Base-by-base conservation (phyloP, 2,888 invertebrate genomes). In the Podotricha telesiphe region DNA sequence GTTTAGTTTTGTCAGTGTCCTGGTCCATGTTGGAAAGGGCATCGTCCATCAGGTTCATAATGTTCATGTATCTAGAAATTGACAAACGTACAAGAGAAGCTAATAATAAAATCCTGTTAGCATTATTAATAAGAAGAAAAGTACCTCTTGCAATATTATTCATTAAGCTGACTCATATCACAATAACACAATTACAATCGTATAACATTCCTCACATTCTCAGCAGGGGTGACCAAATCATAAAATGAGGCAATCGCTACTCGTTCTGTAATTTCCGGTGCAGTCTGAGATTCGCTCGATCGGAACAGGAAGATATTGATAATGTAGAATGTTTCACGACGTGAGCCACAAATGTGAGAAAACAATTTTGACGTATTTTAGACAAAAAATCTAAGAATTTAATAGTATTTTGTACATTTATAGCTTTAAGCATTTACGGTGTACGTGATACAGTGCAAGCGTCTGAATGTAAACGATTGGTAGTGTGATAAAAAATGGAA, bases 181-280 rank as follows among this genome's bases (percentile, higher is more conserved):
- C n/a, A n/a, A n/a, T 17, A 17, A 17, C 17, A 17, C 55, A 34
- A 34, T 55, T 55, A 55, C 34, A 55, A 17, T 34, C 17, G 34
- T 19, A 50, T 40, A 20, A 50, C 37, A 50, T 50, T 50, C 40
- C 48, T n/a, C 7, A 59, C 22, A 66, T 59, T 59, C 48, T 11
- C 50, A 11, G 42, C 42, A 50, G 48, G 59, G 50, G 50, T 66
- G 19, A 59, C 50, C 59, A 66, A 66, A 59, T 58, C 58, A 48
- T 66, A 50, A 66, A 66, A 66, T 66, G 58, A 17, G 20, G 40
- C 40, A 28, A 59, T 66, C 47, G 58, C 48, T 22, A 19, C 50
- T 59, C 50, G 50, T 51, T 42, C 51, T 28, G 42, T 59, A 51
- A 66, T 59, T 51, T 66, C 59, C 66, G 50, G 65, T 42, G 66